Evolutionary conservation across 2,797 vertebrate genomes (phyloP).

Genomic region (Centroberyx gerrardi): DNA sequence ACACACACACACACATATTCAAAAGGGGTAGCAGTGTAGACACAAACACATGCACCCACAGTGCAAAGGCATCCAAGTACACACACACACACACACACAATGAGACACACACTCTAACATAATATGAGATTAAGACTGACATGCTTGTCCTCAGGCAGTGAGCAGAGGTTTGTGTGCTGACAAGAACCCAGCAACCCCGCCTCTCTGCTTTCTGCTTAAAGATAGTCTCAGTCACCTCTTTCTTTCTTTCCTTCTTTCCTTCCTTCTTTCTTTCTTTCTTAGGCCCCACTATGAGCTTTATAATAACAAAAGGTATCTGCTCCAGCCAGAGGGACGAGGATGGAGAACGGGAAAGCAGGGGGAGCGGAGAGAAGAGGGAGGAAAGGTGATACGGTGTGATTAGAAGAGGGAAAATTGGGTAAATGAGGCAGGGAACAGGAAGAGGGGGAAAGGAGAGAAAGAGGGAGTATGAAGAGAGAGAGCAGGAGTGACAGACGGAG

Average conservation of each 20-base stretch:
- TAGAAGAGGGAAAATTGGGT: background rate
- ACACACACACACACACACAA: conserved; percentile 20
- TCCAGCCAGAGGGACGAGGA: conserved; percentile 8
- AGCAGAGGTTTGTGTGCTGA: conserved; percentile 52
- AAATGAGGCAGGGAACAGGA: conserved; percentile 25
- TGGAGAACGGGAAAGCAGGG: background rate
- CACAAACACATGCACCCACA: conserved; percentile 27
- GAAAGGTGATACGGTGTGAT: conserved; percentile 13
- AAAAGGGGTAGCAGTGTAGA: no score
- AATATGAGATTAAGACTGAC: conserved; percentile 76
- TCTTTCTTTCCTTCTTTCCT: conserved; percentile 24
- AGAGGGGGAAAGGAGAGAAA: background rate
- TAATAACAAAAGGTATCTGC: conserved; percentile 35
- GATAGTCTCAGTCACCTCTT: conserved; percentile 26
- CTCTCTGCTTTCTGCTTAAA: conserved; percentile 40
- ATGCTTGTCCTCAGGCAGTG: conserved; percentile 69
- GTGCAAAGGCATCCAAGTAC: conserved; percentile 8
- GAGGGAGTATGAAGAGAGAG: conserved; percentile 24
- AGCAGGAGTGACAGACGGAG: conserved; percentile 43
- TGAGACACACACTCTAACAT: conserved; percentile 39
- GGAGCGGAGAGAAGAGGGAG: background rate
- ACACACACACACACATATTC: conserved; percentile 11
- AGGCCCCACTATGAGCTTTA: conserved; percentile 1
- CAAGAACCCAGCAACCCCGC: conserved; percentile 53
- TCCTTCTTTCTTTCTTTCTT: background rate